Conservation (phyloP, 1,140 invertebrate species). For the Drosophila takahashii region DNA sequence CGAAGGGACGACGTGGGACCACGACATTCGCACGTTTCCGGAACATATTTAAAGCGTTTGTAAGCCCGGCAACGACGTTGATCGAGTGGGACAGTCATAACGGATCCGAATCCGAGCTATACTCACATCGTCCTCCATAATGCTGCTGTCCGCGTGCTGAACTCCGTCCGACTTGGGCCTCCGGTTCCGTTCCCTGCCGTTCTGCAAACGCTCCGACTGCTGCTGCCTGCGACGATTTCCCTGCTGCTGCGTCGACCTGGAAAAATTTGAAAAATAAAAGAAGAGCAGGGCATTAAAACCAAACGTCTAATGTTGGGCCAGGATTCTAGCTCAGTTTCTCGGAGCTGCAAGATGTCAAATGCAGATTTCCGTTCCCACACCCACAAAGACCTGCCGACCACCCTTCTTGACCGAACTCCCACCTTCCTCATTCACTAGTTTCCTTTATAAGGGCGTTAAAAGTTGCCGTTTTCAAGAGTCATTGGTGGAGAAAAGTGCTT, state of each 20-base stretch:
- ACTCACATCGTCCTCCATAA: conserved; percentile 83
- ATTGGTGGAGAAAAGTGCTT: background rate
- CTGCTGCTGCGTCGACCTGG: conserved; percentile 63
- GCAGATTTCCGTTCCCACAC: conserved; percentile 22
- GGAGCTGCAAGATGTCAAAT: conserved; percentile 41
- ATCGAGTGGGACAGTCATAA: conserved; percentile 49
- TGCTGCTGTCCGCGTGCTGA: conserved; percentile 83
- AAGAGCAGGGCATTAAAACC: conserved; percentile 28
- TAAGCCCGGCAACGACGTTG: conserved; percentile 50
- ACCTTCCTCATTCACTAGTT: background rate
- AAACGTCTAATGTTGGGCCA: conserved; percentile 35
- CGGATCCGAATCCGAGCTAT: background rate
- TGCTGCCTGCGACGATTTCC: conserved; percentile 67
- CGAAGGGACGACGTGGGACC: conserved; percentile 16
- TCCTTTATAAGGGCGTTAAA: conserved; percentile 4
- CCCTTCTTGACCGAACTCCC: background rate
- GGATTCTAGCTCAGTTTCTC: background rate
- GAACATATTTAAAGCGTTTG: conserved; percentile 69
- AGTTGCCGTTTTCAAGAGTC: background rate
- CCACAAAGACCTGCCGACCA: conserved; percentile 18
- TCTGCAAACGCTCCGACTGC: conserved; percentile 70
- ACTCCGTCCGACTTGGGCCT: conserved; percentile 76
- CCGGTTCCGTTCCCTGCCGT: conserved; percentile 72
- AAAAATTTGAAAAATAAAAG: conserved; percentile 20
- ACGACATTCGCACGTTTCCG: conserved; percentile 13